A percentile compares a stretch with the other conserved stretches of the same genome.
phyloP scores from a whole-genome alignment of 1,140 invertebrate genomes.

The Platyscapa corneri region DNA sequence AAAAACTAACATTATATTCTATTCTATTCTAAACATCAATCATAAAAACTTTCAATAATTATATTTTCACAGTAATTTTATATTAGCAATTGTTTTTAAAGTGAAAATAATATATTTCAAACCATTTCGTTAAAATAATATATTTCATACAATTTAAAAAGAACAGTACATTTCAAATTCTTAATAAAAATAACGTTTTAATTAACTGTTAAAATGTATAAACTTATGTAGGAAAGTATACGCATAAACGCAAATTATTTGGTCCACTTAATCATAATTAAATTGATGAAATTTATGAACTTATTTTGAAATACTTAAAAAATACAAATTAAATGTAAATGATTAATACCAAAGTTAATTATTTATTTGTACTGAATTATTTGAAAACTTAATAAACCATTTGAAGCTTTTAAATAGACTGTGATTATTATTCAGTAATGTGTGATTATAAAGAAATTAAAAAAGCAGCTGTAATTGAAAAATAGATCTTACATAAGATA shows the following conservation, averaged over 20 bases:
- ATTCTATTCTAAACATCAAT: not conserved
- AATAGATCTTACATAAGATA: conserved; percentile 2
- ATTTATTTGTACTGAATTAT: not conserved
- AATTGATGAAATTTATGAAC: no score
- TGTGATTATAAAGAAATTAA: conserved; percentile 6
- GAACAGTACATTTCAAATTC: no score
- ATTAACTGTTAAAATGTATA: no score
- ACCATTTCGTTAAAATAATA: no score
- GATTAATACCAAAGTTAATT: not conserved
- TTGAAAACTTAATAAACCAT: not conserved
- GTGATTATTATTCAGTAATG: not conserved
- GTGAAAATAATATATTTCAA: no score
- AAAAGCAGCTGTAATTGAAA: not conserved
- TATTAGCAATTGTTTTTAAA: no score
- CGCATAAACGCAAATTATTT: no score
- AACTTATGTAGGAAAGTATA: no score
- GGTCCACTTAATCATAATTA: no score
- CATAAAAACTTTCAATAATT: not conserved
- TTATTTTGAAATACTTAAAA: no score
- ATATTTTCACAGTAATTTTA: not conserved
- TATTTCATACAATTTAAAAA: not conserved
- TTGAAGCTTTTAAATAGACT: not conserved
- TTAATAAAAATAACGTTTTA: no score
- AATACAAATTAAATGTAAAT: not conserved
- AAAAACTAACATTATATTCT: no score